phyloP scores from a whole-genome alignment of 2,888 invertebrate species.

The Drosophila greeni region DNA sequence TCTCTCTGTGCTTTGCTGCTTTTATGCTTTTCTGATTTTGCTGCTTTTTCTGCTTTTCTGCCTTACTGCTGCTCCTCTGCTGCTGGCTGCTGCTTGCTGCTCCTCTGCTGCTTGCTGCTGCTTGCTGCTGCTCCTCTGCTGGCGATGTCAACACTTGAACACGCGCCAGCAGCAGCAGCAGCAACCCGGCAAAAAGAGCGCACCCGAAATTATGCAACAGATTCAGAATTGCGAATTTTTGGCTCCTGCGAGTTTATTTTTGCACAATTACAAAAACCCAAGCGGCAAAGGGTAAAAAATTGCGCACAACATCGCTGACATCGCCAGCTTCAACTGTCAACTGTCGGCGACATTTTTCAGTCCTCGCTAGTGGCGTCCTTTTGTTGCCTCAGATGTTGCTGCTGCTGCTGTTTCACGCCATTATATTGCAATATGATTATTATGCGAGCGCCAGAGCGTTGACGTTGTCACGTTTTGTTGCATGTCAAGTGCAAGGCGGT shows the following conservation, averaged over 20 bases:
- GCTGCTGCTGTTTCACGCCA: conserved; percentile 62
- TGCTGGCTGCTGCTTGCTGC: not conserved
- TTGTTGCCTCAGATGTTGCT: conserved; percentile 35
- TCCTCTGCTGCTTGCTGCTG: conserved; percentile 30
- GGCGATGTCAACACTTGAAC: conserved; percentile 71
- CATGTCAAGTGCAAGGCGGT: conserved; percentile 58
- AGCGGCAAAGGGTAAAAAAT: conserved; percentile 36
- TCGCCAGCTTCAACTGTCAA: conserved; percentile 64
- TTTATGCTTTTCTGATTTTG: too few relatives aligned
- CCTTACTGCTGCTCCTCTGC: too few relatives aligned
- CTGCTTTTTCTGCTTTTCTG: too few relatives aligned
- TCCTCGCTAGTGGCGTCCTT: conserved; percentile 31
- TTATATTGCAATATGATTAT: conserved; percentile 71
- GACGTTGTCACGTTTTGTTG: conserved; percentile 67
- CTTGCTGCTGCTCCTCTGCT: too few relatives aligned
- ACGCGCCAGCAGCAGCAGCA: conserved; percentile 57
- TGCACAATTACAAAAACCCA: conserved; percentile 61
- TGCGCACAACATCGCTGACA: conserved; percentile 46
- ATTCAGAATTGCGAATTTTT: conserved; percentile 65
- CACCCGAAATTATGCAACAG: conserved; percentile 71
- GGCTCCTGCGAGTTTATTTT: conserved; percentile 61
- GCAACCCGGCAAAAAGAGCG: conserved; percentile 49
- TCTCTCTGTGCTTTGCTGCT: not conserved
- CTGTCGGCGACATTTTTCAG: conserved; percentile 58
- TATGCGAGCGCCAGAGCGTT: conserved; percentile 73